Percentiles rank a stretch among this genome's conserved stretches.
These are phyloP conservation scores for Acestrorhynchus altus DNA, from an alignment of 2,797 vertebrate genomes.

Conservation along the genomic window DNA sequence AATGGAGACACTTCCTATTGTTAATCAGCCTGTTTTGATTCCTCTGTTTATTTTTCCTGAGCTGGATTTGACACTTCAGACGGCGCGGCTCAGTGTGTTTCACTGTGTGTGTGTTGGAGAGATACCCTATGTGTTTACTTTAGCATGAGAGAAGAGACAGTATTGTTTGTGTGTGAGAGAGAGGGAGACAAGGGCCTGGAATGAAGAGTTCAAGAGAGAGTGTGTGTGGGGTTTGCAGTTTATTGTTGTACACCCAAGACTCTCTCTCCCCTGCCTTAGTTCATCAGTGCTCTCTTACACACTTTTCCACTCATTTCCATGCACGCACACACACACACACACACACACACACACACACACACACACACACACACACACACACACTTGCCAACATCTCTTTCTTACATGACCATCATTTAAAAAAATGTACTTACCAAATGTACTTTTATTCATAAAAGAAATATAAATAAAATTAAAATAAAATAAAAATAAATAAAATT, in stretches of 20 bases:
- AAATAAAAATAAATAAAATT: no score
- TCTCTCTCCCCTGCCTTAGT: no score
- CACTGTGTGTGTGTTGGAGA: not conserved
- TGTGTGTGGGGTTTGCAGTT: no score
- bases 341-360: not conserved
- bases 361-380: not conserved
- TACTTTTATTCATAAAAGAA: not conserved
- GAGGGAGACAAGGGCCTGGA: not conserved
- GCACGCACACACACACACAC: no score
- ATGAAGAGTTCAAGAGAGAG: not conserved
- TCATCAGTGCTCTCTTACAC: no score
- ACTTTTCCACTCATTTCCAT: no score
- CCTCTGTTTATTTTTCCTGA: conserved; percentile 55
- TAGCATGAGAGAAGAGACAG: conserved; percentile 3
- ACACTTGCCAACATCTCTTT: not conserved
- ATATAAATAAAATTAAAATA: no score
- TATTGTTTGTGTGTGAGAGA: conserved; percentile 12
- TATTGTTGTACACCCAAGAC: no score
- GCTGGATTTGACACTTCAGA: conserved; percentile 72
- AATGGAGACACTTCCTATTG: conserved; percentile 81
- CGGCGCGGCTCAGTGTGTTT: not conserved
- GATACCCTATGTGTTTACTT: not conserved
- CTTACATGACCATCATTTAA: not conserved
- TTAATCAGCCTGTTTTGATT: conserved; percentile 78
- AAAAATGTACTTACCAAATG: not conserved